Base-by-base conservation (phyloP, 2,888 invertebrate species). In the Teleiodes luculella region DNA sequence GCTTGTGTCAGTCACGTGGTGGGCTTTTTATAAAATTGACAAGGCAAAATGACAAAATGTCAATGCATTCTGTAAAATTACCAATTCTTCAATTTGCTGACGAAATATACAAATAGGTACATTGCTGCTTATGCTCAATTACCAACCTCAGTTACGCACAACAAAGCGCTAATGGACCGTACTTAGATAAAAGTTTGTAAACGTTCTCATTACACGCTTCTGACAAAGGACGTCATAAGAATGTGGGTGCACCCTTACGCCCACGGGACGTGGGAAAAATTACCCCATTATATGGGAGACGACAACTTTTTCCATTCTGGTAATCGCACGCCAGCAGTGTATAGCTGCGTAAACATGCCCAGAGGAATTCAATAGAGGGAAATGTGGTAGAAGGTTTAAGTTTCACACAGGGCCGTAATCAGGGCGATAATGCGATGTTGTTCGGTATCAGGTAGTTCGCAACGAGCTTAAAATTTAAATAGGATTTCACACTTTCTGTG, bases 271-370 rank as follows among this genome's bases (percentile, higher is more conserved):
- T 58, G 62, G 55, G 57, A 65, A 68, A 71, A 72, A 73, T 67
- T 68, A 67, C 67, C 62, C 66, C 67, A 72, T 72, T 70, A 72
- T 65, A 67, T 62, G 70, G 70, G 18, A 74, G 69, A 74, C 64
- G 70, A 67, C 72, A 76, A 77, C 66, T 80, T 79, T 78, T 80
- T 76, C 78, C 78, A 79, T 82, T 74, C 66, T 71, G 65, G 64
- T 79, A 78, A 80, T 80, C 72, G 73, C 67, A 61, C 61, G 63
- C 24, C 65, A 68, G 65, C 70, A 68, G 68, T 61, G 71, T 70
- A 64, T 66, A 67, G 33, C 66, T 65, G 66, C 71, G 66, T 58
- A 70, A 73, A 70, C 57, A 70, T 67, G 66, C 75, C 64, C 68
- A n/a, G 28, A 53, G 67, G 74, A 69, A 69, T 73, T 71, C 65